phyloP scores from a whole-genome alignment of 1,140 invertebrate species.

The Campoletis sonorensis region DNA sequence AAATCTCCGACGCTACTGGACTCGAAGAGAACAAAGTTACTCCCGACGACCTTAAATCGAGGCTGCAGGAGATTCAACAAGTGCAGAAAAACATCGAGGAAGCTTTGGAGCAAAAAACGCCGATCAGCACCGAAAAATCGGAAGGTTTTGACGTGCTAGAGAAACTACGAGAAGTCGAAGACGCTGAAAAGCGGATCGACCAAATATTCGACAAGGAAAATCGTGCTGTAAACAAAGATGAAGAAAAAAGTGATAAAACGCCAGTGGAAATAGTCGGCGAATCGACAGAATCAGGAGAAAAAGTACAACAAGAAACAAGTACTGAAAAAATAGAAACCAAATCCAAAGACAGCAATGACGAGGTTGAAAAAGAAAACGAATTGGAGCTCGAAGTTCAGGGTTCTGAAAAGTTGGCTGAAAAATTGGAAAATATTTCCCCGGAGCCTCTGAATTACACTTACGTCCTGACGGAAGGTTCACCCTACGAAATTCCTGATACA shows the following conservation, averaged over 20 bases:
- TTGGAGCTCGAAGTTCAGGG: slow-evolving; percentile 7
- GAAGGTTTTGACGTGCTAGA: slow-evolving; percentile 51
- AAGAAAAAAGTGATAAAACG: neutral
- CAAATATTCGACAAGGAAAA: slow-evolving; percentile 46
- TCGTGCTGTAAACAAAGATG: slow-evolving; percentile 2
- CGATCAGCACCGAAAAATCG: neutral
- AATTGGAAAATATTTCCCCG: neutral
- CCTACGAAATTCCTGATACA: slow-evolving; percentile 71
- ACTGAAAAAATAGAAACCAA: neutral
- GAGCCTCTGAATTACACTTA: slow-evolving; percentile 57
- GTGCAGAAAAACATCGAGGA: slow-evolving; percentile 61
- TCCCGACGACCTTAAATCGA: slow-evolving; percentile 32
- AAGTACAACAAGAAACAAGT: slow-evolving; percentile 26
- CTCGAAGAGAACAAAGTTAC: slow-evolving; percentile 31
- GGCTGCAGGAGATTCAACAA: slow-evolving; percentile 64
- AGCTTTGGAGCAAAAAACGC: slow-evolving; percentile 46
- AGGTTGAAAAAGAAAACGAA: slow-evolving; percentile 1
- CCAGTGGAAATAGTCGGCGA: neutral
- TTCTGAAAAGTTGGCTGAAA: neutral
- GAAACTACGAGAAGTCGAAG: slow-evolving; percentile 59
- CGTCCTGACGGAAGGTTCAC: slow-evolving; percentile 72
- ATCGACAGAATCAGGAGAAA: neutral
- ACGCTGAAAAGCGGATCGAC: slow-evolving; percentile 56
- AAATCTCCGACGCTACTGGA: neutral
- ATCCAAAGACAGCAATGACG: neutral